A percentile compares a stretch with the other conserved stretches of the same genome.
Conservation (phyloP, 23 tunicate genomes). For the Oikopleura dioica region DNA sequence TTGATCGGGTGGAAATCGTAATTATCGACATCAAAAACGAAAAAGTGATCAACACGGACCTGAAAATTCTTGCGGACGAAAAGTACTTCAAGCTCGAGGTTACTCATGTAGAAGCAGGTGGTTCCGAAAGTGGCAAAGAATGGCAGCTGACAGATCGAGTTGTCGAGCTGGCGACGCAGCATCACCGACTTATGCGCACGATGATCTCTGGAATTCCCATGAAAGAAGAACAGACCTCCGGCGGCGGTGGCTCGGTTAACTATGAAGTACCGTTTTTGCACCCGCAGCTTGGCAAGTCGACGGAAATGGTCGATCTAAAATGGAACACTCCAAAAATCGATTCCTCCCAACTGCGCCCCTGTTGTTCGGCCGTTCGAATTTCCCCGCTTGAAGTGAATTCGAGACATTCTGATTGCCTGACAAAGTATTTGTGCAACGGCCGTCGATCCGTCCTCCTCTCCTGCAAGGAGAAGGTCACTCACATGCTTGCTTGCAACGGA, state of each 20-base stretch:
- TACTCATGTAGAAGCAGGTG: neutral
- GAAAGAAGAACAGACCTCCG: neutral
- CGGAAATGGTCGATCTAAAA: neutral
- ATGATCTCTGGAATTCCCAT: neutral
- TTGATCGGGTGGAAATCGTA: neutral
- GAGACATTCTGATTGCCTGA: neutral
- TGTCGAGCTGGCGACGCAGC: neutral
- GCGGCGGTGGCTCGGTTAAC: neutral
- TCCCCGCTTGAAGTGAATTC: neutral
- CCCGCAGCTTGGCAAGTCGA: neutral
- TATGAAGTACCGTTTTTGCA: neutral
- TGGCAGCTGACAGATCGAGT: neutral
- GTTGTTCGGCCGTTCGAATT: neutral
- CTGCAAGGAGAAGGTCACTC: neutral
- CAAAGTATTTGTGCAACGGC: neutral
- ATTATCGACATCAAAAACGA: neutral
- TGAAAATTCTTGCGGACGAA: neutral
- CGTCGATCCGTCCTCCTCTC: neutral
- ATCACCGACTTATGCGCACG: neutral
- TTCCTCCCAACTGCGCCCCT: neutral
- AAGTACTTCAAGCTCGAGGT: neutral
- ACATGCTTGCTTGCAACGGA: neutral
- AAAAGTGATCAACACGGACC: neutral
- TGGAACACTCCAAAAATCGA: neutral
- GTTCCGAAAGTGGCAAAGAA: neutral